These are phyloP conservation scores for Drosophila sp. DNA, from an alignment of 1,140 invertebrate species.

Conservation along the genomic window DNA sequence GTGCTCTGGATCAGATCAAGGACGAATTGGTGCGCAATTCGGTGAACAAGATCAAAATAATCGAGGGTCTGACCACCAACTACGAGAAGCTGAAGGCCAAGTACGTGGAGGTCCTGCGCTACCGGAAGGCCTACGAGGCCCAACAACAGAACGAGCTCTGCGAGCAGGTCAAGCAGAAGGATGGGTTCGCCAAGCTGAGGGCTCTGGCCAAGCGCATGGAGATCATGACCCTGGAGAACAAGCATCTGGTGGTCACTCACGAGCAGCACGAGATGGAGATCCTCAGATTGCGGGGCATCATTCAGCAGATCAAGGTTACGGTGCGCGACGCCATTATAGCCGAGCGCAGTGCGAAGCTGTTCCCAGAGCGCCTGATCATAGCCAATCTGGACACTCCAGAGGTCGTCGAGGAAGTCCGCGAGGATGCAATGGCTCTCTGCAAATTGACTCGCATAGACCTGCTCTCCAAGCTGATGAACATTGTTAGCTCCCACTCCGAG, in stretches of 20 bases:
- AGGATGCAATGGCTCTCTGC: conserved; percentile 68
- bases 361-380: conserved; percentile 50
- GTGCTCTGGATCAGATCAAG: conserved; percentile 84
- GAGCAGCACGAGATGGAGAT: conserved; percentile 84
- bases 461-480: conserved; percentile 84
- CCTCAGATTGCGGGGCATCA: conserved; percentile 84
- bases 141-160: conserved; percentile 50
- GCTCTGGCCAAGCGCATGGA: conserved; percentile 86
- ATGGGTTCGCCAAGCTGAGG: conserved; percentile 83
- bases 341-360: conserved; percentile 82
- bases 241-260: conserved; percentile 83
- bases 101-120: conserved; percentile 65
- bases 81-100: conserved; percentile 80
- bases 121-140: conserved; percentile 62
- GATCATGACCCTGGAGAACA: conserved; percentile 83
- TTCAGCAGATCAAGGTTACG: conserved; percentile 85
- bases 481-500: conserved; percentile 76
- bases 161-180: conserved; percentile 66
- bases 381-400: conserved; percentile 34
- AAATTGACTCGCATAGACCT: conserved; percentile 85
- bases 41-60: conserved; percentile 84
- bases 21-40: conserved; percentile 84
- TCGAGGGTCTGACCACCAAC: conserved; percentile 84
- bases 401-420: conserved; percentile 49
- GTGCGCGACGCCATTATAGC: conserved; percentile 85